Base-by-base conservation (phyloP, 2,888 invertebrate genomes). In the Luperina nickerlii region DNA sequence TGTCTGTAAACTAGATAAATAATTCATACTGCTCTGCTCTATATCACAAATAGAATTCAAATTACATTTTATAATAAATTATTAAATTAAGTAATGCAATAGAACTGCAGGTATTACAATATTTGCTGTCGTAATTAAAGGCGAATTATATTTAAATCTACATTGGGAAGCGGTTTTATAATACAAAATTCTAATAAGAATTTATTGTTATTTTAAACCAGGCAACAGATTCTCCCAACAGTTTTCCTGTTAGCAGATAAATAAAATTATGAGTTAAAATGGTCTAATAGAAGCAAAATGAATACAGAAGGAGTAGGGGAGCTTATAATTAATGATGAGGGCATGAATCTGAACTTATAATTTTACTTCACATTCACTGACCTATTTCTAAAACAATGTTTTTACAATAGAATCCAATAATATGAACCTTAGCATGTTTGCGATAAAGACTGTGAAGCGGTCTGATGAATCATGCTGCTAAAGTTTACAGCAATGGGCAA, bases 391-490 rank as follows among this genome's bases (percentile, higher is more conserved):
- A 83, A 81, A 74, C 76, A 75, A 83, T 89, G 74, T 90, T 85
- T 85, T 83, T 77, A 79, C 54, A 75, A 79, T 78, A 76, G 7
- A 74, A 81, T 85, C 67, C 18, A 78, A 76, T 84, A 75, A 81
- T 83, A 82, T 89, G 82, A 88, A 89, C 87, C 87, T 81, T 88
- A 88, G 32, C 77, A 67, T 78, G 67, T 81, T 79, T 78, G 74
- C 76, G 83, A 77, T 91, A 91, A 82, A 90, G 90, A 81, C 86
- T 83, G 86, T 84, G 79, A 82, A 81, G 81, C 87, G 83, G 89
- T 84, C 85, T 84, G 91, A 94, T 96, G 96, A 96, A 93, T 96
- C 96, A 96, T 93, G 89, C 90, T 91, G 89, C 90, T 91, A 92
- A 92, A 94, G 93, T 95, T 95, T 94, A 95, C 92, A 94, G 91